Evolutionary conservation across 2,888 invertebrate genomes (phyloP).

Genomic region (Dynastes tityus): DNA sequence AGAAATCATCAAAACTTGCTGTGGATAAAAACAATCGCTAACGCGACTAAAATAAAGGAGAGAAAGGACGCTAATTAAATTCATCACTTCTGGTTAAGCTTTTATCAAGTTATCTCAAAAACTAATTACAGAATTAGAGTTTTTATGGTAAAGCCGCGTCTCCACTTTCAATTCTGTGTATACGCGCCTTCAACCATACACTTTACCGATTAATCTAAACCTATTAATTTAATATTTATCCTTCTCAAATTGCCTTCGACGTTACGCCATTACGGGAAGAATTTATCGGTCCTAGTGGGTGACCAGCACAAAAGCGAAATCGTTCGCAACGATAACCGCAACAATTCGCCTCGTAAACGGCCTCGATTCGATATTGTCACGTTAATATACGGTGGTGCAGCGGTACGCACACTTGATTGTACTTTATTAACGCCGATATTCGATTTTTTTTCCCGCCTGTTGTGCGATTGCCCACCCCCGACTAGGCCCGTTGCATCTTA

Average conservation of each 20-base stretch:
- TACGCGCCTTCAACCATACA: too few relatives aligned
- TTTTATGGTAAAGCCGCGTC: too few relatives aligned
- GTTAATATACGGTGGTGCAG: background rate
- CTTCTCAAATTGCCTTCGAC: background rate
- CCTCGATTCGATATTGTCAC: conserved; percentile 10
- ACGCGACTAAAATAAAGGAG: too few relatives aligned
- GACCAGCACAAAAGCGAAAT: background rate
- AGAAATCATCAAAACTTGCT: too few relatives aligned
- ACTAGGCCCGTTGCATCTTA: background rate
- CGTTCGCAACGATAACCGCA: background rate
- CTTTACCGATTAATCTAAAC: background rate
- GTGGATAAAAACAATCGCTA: too few relatives aligned
- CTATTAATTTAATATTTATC: conserved; percentile 11
- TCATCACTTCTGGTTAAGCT: too few relatives aligned
- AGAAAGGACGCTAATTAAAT: too few relatives aligned
- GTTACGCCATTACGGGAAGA: background rate
- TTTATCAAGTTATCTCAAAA: too few relatives aligned
- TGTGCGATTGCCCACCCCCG: background rate
- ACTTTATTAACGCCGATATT: conserved; percentile 24
- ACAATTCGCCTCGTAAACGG: conserved; percentile 13
- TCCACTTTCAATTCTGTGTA: too few relatives aligned
- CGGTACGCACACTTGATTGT: conserved; percentile 6
- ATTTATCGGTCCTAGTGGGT: background rate
- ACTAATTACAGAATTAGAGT: too few relatives aligned
- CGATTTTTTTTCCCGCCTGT: background rate